Percentiles rank a stretch among this genome's conserved stretches.
These are phyloP conservation scores for Sus scrofa DNA, from an alignment of 2,113 vertebrate genomes.

Conservation along the genomic window DNA sequence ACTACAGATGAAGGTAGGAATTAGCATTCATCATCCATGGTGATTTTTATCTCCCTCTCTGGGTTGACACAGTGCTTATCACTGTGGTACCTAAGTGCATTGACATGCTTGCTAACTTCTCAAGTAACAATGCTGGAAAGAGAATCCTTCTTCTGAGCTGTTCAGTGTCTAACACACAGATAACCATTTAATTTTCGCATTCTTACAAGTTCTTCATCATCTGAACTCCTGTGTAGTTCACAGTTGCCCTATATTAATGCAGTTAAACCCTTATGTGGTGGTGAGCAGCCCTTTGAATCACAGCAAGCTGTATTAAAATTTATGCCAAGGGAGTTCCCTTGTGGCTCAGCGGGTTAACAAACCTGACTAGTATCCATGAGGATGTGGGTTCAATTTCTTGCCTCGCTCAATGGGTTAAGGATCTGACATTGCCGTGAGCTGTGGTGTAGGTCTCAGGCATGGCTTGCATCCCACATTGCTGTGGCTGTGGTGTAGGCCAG, in stretches of 20 bases:
- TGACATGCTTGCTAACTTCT: conserved; percentile 40
- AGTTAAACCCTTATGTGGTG: background rate
- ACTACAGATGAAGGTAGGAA: conserved; percentile 68
- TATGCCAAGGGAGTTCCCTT: background rate
- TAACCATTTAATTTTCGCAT: background rate
- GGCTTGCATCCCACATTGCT: too few species aligned
- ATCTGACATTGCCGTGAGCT: too few species aligned
- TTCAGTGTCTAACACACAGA: background rate
- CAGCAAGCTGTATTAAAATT: background rate
- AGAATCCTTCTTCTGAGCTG: background rate
- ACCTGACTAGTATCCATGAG: too few species aligned
- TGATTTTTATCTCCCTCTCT: conserved; percentile 73
- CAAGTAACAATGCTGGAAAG: background rate
- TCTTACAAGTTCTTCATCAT: background rate
- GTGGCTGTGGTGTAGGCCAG: too few species aligned
- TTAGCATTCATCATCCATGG: conserved; percentile 67
- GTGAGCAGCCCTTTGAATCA: background rate
- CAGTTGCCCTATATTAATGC: background rate
- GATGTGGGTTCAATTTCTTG: too few species aligned
- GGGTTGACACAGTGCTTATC: conserved; percentile 48
- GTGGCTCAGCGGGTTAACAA: too few species aligned
- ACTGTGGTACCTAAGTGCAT: background rate
- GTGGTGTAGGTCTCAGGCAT: too few species aligned
- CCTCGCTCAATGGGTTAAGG: too few species aligned
- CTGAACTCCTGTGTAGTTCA: background rate